A percentile compares a stretch with the other conserved stretches of the same genome.
These are phyloP conservation scores for Girardinus metallicus DNA, from an alignment of 2,797 vertebrate genomes.

Conservation along the genomic window DNA sequence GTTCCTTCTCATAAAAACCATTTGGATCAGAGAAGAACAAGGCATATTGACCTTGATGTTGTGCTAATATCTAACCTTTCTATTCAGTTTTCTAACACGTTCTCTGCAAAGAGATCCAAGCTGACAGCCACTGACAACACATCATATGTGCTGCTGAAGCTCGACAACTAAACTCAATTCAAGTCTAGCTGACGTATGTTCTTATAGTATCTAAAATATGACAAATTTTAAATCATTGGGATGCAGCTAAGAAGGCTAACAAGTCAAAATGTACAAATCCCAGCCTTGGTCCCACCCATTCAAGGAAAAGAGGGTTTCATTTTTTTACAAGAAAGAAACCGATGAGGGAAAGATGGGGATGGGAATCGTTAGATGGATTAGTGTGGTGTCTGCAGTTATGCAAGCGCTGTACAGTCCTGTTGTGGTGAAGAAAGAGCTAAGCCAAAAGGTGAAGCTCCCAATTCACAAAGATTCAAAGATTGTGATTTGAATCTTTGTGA, in stretches of 20 bases:
- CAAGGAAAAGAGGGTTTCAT: too few relatives aligned
- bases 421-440: not conserved
- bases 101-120: not conserved
- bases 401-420: not conserved
- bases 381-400: not conserved
- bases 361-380: not conserved
- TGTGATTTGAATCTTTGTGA: too few relatives aligned
- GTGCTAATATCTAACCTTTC: conserved; percentile 9
- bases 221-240: conserved; percentile 27
- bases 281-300: conserved; percentile 11
- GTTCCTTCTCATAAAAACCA: conserved; percentile 12
- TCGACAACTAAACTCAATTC: not conserved
- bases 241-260: conserved; percentile 1
- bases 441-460: not conserved
- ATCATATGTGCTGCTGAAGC: not conserved
- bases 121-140: not conserved
- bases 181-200: not conserved
- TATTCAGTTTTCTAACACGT: not conserved
- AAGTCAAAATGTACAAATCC: conserved; percentile 12
- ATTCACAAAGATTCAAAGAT: too few relatives aligned
- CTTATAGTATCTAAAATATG: not conserved
- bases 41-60: not conserved
- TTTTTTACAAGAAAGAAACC: not conserved
- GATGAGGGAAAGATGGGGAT: not conserved
- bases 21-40: not conserved